phyloP scores from a whole-genome alignment of 2,797 vertebrate genomes.

The Mycteria americana region DNA sequence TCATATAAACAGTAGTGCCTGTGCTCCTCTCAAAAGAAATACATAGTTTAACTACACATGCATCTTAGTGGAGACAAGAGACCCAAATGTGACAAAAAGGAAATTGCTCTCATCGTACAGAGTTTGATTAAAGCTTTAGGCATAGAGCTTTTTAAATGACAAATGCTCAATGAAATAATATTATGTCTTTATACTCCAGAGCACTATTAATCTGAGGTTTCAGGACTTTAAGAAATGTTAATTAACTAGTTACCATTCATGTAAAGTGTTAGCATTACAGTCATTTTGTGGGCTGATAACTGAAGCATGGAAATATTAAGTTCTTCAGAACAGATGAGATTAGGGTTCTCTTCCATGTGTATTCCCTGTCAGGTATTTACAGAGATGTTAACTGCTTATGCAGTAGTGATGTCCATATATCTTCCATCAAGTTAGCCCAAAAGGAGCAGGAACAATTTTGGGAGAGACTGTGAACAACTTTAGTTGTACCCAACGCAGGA shows the following conservation, averaged over 20 bases:
- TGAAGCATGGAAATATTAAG: neutral
- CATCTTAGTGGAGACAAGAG: neutral
- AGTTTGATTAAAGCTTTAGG: slow-evolving; percentile 61
- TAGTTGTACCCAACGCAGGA: neutral
- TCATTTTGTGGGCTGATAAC: neutral
- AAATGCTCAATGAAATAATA: slow-evolving; percentile 61
- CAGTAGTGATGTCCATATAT: neutral
- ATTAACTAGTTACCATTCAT: slow-evolving; percentile 45
- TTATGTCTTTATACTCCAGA: slow-evolving; percentile 57
- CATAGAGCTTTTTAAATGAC: slow-evolving; percentile 47
- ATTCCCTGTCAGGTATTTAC: neutral
- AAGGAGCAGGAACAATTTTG: neutral
- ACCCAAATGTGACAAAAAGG: neutral
- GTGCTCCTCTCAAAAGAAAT: neutral
- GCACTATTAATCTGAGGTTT: slow-evolving; percentile 48
- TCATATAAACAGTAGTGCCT: neutral
- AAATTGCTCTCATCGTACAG: slow-evolving; percentile 16
- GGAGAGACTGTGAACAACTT: neutral
- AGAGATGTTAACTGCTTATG: neutral
- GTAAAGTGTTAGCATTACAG: neutral
- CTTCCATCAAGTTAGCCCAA: neutral
- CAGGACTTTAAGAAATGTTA: slow-evolving; percentile 47
- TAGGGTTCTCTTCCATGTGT: neutral
- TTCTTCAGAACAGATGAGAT: neutral
- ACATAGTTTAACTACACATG: neutral